phyloP scores from a whole-genome alignment of 2,113 vertebrate genomes.

The Miniopterus natalensis region DNA sequence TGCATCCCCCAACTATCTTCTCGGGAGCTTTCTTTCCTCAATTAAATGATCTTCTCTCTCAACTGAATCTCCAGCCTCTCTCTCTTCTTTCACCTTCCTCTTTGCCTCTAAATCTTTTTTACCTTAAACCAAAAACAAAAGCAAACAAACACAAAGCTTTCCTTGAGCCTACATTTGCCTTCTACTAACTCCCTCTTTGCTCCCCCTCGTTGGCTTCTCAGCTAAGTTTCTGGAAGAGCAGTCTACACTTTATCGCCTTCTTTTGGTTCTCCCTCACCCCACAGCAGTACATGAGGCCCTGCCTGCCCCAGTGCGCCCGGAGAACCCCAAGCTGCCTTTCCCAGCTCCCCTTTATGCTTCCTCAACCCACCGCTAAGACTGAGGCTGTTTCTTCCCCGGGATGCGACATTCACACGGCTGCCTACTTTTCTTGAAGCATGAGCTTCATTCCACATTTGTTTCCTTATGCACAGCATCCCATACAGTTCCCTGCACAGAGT shows the following conservation, averaged over 20 bases:
- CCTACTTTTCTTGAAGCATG: neutral
- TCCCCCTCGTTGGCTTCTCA: neutral
- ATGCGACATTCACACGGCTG: neutral
- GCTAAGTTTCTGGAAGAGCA: neutral
- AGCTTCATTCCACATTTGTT: neutral
- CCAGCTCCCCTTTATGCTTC: neutral
- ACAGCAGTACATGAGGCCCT: neutral
- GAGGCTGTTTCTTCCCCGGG: neutral
- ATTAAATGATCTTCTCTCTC: neutral
- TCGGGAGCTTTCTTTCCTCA: neutral
- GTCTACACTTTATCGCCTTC: neutral
- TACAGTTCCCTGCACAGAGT: neutral
- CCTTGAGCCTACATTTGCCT: neutral
- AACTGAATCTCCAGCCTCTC: neutral
- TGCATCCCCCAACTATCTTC: neutral
- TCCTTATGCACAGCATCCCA: neutral
- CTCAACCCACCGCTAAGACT: neutral
- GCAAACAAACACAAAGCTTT: neutral
- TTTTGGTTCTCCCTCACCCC: neutral
- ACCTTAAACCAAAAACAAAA: conserved; percentile 6
- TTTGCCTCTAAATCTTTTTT: neutral
- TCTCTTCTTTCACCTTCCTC: neutral
- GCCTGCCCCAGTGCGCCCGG: no score
- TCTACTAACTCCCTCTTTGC: neutral
- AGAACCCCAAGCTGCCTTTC: neutral